Evolutionary conservation across 35 echinoderm and acorn worm genomes (phyloP).

Genomic region (Strongylocentrotus purpuratus): DNA sequence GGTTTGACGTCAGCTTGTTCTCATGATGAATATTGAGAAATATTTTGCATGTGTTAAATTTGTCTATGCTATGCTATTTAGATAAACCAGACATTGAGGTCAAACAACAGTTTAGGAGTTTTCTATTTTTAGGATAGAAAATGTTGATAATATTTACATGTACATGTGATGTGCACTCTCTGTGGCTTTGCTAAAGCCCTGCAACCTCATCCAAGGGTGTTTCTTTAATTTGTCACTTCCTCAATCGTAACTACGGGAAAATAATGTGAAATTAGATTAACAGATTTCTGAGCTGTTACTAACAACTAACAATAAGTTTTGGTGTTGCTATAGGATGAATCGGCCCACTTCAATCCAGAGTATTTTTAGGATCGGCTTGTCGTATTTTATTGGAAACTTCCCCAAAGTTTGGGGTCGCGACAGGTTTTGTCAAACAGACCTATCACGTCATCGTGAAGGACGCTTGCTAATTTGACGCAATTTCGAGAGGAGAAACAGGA

Average conservation of each 20-base stretch:
- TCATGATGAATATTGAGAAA: no score
- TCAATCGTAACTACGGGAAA: neutral
- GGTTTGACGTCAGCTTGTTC: no score
- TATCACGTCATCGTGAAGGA: neutral
- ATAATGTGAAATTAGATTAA: neutral
- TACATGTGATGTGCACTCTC: no score
- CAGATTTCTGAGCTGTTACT: neutral
- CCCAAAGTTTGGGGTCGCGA: neutral
- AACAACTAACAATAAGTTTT: neutral
- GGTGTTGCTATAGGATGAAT: neutral
- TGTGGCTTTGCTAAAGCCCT: no score
- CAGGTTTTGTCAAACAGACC: neutral
- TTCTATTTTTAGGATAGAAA: no score
- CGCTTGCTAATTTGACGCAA: slow-evolving; percentile 35
- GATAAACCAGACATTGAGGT: no score
- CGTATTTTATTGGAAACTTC: slow-evolving; percentile 38
- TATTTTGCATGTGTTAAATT: no score
- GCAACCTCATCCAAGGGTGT: neutral
- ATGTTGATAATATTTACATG: no score
- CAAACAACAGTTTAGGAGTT: no score
- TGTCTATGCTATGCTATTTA: no score
- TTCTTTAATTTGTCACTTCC: neutral
- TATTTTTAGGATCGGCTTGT: slow-evolving; percentile 19
- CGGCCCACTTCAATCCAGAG: neutral
- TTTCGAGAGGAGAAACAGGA: neutral